Base-by-base conservation (phyloP, 2,888 invertebrate genomes). In the Frankliniella fusca region DNA sequence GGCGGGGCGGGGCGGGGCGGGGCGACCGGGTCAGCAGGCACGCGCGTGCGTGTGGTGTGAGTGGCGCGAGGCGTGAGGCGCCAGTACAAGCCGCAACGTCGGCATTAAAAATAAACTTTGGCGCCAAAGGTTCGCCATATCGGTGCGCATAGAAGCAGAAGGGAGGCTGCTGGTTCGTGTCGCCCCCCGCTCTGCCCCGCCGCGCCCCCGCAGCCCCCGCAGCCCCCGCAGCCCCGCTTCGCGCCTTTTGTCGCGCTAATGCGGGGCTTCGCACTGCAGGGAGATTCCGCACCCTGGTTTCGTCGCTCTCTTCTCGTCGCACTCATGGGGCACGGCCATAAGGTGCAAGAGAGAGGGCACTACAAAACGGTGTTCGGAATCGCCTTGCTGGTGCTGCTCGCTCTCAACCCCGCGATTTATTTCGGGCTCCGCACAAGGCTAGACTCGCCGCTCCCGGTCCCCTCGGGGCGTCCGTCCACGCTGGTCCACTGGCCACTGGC, bases 21-120 rank as follows among this genome's bases (percentile, higher is more conserved):
- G 54, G 15, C 54, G 15, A 5, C 38, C 38, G 18, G 20, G 54
- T 54, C 54, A 54, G 54, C 54, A 54, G 18, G 54, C 54, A 20
- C 54, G 54, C 20, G 54, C 15, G 54, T 20, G 20, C 18, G 54
- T 54, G 54, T 54, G 54, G 18, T 54, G 54, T 18, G 54, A 54
- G 54, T 54, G 54, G 54, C 54, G 54, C 54, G 18, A 54, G 54
- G 15, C 15, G 38, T 54, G 54, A 54, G 18, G 20, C 54, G 20
- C 18, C 54, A 15, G 54, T 15, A 15, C 54, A 54, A 54, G 18
- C 54, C 20, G 54, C 80, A 80, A 48, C 38, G 38, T 15, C 80
- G 80, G 48, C 15, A 38, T 80, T 80, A 80, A 80, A 80, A 80
- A 80, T 38, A 80, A 80, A 80, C 48, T 80, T 38, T 48, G 38